phyloP scores from a whole-genome alignment of 2,888 invertebrate genomes.

The Drosophila tripunctata region DNA sequence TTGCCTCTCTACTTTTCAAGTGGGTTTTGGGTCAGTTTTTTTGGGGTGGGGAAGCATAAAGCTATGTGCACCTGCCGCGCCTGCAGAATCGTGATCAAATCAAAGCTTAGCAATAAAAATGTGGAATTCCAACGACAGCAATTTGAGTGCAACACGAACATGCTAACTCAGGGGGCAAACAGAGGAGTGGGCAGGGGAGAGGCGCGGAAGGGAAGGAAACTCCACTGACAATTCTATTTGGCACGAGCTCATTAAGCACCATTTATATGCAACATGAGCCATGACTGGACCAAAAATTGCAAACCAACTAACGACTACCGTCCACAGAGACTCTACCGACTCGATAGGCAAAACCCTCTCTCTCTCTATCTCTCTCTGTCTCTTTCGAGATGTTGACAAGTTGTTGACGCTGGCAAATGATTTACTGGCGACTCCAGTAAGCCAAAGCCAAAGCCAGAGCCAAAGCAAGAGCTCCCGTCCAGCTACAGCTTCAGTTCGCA shows the following conservation, averaged over 20 bases:
- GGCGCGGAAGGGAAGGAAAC: slow-evolving; percentile 3
- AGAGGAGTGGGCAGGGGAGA: not conserved
- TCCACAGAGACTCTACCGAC: not conserved
- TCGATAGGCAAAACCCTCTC: slow-evolving; percentile 36
- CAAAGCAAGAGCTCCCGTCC: slow-evolving; percentile 2
- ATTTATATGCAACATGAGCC: slow-evolving; percentile 81
- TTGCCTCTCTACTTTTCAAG: not conserved
- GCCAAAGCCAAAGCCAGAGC: slow-evolving; percentile 19
- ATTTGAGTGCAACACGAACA: slow-evolving; percentile 72
- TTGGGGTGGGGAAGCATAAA: slow-evolving; percentile 1
- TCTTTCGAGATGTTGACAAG: slow-evolving; percentile 77
- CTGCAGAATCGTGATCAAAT: slow-evolving; percentile 71
- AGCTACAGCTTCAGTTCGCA: slow-evolving; percentile 28
- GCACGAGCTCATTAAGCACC: slow-evolving; percentile 83
- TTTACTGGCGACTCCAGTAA: slow-evolving; percentile 63
- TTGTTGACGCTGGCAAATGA: slow-evolving; percentile 76
- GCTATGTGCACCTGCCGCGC: slow-evolving; percentile 44
- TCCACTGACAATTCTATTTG: slow-evolving; percentile 78
- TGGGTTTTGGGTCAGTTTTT: slow-evolving; percentile 5
- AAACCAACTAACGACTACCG: slow-evolving; percentile 27
- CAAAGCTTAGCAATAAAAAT: slow-evolving; percentile 71
- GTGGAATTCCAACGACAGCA: slow-evolving; percentile 70
- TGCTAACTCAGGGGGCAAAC: slow-evolving; percentile 18
- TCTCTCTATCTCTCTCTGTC: slow-evolving; percentile 15
- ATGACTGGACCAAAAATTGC: slow-evolving; percentile 71